These are phyloP conservation scores for Rhagium mordax DNA, from an alignment of 2,888 invertebrate genomes.

Conservation along the genomic window DNA sequence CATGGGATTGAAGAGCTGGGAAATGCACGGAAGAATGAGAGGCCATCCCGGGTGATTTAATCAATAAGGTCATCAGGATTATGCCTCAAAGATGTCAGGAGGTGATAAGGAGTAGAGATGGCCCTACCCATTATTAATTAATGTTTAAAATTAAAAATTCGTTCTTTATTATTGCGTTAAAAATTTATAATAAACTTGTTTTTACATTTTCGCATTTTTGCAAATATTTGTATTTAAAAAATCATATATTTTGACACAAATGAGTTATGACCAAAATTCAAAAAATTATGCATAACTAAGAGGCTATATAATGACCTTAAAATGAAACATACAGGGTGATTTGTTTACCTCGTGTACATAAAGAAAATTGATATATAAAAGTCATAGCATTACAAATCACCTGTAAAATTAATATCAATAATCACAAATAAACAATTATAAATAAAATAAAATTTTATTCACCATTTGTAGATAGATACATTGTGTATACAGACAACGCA, in stretches of 20 bases:
- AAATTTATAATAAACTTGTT: neutral
- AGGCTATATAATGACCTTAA: neutral
- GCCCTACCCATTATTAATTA: neutral
- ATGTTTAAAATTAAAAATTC: neutral
- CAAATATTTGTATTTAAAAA: neutral
- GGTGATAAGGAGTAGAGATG: neutral
- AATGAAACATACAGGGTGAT: neutral
- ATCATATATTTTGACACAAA: neutral
- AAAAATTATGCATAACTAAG: neutral
- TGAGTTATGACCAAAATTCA: conserved; percentile 1
- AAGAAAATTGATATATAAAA: neutral
- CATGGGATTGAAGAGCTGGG: neutral
- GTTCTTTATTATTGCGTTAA: neutral
- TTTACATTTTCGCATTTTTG: neutral
- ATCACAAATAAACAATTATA: neutral
- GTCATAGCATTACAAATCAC: neutral
- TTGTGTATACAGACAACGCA: too few species aligned
- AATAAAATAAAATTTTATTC: too few species aligned
- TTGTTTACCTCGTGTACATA: neutral
- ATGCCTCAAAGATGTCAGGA: neutral
- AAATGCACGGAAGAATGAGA: neutral
- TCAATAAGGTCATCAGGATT: neutral
- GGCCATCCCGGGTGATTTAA: neutral
- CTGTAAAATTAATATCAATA: neutral
- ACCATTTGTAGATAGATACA: too few species aligned